Conservation (phyloP, 1,140 invertebrate species). For the Apis dorsata region DNA sequence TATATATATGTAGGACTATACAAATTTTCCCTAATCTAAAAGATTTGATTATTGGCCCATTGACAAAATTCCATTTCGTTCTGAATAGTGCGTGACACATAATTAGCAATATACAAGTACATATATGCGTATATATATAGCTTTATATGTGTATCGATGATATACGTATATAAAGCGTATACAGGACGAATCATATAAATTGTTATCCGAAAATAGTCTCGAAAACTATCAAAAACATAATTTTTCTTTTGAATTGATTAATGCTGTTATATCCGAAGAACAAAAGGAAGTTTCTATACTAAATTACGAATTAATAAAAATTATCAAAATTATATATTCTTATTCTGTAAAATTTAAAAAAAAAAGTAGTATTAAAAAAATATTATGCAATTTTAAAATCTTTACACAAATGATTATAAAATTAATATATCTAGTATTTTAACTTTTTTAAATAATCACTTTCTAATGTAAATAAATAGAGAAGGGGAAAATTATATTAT, state of each 20-base stretch:
- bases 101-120: slow-evolving; percentile 46
- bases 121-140: slow-evolving; percentile 44
- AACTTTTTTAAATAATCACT: too few species aligned
- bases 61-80: slow-evolving; percentile 61
- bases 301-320: too few species aligned
- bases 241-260: background rate
- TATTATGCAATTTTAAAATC: too few species aligned
- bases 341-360: too few species aligned
- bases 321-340: too few species aligned
- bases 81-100: slow-evolving; percentile 59
- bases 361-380: too few species aligned
- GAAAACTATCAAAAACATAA: background rate
- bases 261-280: background rate
- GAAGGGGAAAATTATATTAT: background rate
- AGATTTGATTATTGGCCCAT: slow-evolving; percentile 53
- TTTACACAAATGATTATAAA: too few species aligned
- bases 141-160: slow-evolving; percentile 13
- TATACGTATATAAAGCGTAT: slow-evolving; percentile 31
- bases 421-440: too few species aligned
- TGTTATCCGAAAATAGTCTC: slow-evolving; percentile 20
- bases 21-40: slow-evolving; percentile 63
- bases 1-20: slow-evolving; percentile 6
- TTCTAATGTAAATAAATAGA: background rate
- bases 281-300: background rate
- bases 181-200: slow-evolving; percentile 34